Base-by-base conservation (phyloP, 1,140 invertebrate species). In the Papilio polytes region DNA sequence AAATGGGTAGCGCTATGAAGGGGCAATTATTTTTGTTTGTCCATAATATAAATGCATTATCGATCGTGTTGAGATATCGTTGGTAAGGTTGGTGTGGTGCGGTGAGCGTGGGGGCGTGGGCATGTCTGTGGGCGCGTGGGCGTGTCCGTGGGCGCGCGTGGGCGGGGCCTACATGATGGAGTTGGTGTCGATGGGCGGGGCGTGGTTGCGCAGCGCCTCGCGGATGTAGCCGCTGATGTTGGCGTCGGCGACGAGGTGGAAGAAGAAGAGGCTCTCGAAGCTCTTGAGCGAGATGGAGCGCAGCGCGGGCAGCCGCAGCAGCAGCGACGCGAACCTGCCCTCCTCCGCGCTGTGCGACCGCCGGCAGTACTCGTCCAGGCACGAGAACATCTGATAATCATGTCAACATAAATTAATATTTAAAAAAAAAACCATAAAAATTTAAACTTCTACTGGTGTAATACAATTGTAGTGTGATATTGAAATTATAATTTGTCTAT, bases 201-300 rank as follows among this genome's bases (percentile, higher is more conserved):
- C 89, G 86, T 96, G 95, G 63, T 96, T 96, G 86, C 97, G 97
- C 46, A 98, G 94, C 95, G 97, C 96, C 85, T 98, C 97, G 82
- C 96, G 96, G 80, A 98, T 96, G 91, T 97, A 97, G n/a, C 95
- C 96, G 83, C 97, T 96, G 84, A 98, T 96, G 70, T 96, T 96
- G 74, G 96, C 96, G 84, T 99, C 98, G 53, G 97, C 97, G 84
- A 98, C 97, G 56, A 99, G 96, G 91, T 98, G 97, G 95, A 98
- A 99, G 96, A 98, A 99, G 96, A 99, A 99, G 66, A 99, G 96
- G 95, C 99, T 98, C 92, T 99, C 98, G 86, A 98, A 96, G 95
- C 99, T 99, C 95, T 99, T 99, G 20, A 99, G 96, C 46, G 98
- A 99, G 89, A 99, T 99, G 80, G 98, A 99, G 76, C 99, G 96